Evolutionary conservation across 2,797 vertebrate genomes (phyloP), one percentile per base, ranked within the genome.

Genomic region (Mus caroli): DNA sequence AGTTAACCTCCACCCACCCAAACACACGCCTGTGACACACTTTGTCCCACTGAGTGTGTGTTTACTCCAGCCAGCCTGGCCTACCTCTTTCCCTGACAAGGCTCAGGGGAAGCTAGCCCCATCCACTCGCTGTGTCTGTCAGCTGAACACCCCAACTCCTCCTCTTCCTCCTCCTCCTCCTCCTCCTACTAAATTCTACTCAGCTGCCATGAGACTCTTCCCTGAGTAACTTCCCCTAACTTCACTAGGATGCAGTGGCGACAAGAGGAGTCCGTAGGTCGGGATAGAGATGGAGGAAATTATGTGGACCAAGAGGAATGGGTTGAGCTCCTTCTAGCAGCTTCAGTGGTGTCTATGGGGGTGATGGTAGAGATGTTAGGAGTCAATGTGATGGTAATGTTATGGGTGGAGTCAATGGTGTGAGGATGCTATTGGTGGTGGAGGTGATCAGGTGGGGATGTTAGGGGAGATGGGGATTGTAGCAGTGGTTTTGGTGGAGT

Each of bases 1-100:
- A 37, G 71, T 91, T 73, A 78, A 84, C 77, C 79, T 91, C 95
- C 92, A 94, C 86, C 97, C 95, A 13, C 76, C 77, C 46, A 28
- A 71, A 84, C 71, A 60, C 69, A 92, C 1, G 10, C 95, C 89
- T 40, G 5, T 9, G 3, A 96, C 90, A 91, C 77, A 93, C 90
- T 69, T 69, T 94, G 88, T 95, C 92, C 93, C 15, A 5, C 71
- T 52, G 22, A 22, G 54, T 12, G 19, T 10, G 34, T 31, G 73
- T 90, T 77, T 50, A 56, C 64, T 56, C 43, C 37, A 50, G 89
- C 50, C 82, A 43, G 60, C 73, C 88, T 58, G 62, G 31, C 90
- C 86, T 56, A 69, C 78, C 93, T 82, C 60, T 56, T 62, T 60
- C 52, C 37, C 58, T 31, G 22, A 69, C 40, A 26, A 60, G 78